Base-by-base conservation (phyloP, 2,797 vertebrate species). In the Varecia variegata region DNA sequence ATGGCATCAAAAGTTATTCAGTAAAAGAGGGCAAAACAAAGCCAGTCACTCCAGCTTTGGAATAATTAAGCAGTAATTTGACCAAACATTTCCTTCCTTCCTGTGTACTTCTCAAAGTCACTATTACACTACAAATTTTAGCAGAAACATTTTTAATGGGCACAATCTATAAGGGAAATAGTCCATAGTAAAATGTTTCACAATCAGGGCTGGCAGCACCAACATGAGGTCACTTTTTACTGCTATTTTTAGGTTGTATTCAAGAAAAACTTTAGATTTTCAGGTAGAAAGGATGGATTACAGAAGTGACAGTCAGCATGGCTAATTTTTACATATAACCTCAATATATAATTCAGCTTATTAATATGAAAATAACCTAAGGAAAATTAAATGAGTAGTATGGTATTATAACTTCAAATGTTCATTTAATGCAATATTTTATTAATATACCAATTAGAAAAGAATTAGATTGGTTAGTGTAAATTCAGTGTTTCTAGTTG, bases 51-150 rank as follows among this genome's bases (percentile, higher is more conserved):
- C 98, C 98, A 93, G 95, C n/a, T 96, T 88, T 97, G 83, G 88
- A 98, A 98, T 97, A 98, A 99, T 98, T 98, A 98, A 99, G 98
- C 97, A 98, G 98, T 97, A 98, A 98, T 98, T 99, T 98, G 98
- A 98, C 99, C 98, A 98, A 98, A 81, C 94, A 97, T 95, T 97
- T 73, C 96, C 97, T 96, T 98, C 54, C 96, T 98, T 96, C 98
- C 99, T 98, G 99, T 98, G 95, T 97, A 98, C 99, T 98, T 98
- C 88, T 97, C 93, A 96, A 98, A 96, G 97, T 99, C 98, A 98
- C 97, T 98, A 98, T 97, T 99, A 52, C 94, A 27, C 11, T 95
- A 73, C 35, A 97, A 95, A 94, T 60, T 95, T 95, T 96, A 97
- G 94, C 45, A 94, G 85, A 90, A 97, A 90, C 76, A 96, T 90